A percentile compares a stretch with the other conserved stretches of the same genome.
phyloP scores from a whole-genome alignment of 2,113 vertebrate species.

The Monopterus albus region DNA sequence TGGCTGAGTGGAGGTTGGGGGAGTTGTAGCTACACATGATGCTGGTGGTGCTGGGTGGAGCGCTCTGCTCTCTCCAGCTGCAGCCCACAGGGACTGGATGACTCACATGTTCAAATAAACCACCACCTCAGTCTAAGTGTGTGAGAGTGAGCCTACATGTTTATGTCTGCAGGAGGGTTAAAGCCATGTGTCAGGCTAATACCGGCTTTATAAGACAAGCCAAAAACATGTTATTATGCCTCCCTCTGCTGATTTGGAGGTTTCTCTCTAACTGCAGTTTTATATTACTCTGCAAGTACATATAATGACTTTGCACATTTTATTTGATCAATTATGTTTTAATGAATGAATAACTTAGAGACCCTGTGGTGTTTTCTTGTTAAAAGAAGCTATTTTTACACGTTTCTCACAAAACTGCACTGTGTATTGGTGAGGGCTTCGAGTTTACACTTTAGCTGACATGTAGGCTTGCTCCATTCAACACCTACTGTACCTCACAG shows the following conservation, averaged over 20 bases:
- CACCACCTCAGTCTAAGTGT: conserved; percentile 47
- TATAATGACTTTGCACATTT: too few relatives aligned
- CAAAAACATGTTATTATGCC: conserved; percentile 1
- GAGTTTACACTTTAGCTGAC: conserved; percentile 1
- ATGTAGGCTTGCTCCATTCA: not conserved
- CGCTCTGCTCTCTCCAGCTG: conserved; percentile 64
- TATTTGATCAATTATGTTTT: too few relatives aligned
- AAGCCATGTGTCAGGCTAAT: conserved; percentile 8
- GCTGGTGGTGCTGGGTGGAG: conserved; percentile 69
- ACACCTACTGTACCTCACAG: not conserved
- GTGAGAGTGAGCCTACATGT: conserved; percentile 22
- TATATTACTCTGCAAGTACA: too few relatives aligned
- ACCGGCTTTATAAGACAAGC: not conserved
- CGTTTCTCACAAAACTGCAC: too few relatives aligned
- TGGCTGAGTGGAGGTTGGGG: conserved; percentile 21
- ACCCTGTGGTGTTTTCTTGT: not conserved
- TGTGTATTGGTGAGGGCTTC: too few relatives aligned
- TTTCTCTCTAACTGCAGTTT: not conserved
- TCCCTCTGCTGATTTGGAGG: conserved; percentile 37
- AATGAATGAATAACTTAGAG: not conserved
- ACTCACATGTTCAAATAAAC: conserved; percentile 75
- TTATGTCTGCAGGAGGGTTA: conserved; percentile 24
- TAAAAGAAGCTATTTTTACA: not conserved
- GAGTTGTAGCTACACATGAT: conserved; percentile 62
- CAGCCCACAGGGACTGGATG: conserved; percentile 49